These are phyloP conservation scores for Cassiopea andromeda DNA, from an alignment of 30 jellyfish, hydroid and myxozoan genomes.

Conservation along the genomic window DNA sequence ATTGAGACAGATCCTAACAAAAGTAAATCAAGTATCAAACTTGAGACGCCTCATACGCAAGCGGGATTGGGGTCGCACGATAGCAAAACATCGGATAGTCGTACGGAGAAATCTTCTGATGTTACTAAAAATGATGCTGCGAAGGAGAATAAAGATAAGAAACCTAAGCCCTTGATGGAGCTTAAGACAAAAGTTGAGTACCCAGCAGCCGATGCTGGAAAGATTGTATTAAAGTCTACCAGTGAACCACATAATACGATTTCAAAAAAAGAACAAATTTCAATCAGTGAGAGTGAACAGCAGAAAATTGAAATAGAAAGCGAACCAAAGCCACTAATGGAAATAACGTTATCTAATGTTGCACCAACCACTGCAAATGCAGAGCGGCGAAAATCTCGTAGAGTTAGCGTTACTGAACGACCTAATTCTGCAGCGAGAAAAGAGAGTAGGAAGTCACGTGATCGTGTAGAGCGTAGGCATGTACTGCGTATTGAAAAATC, in stretches of 20 bases:
- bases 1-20: not conserved
- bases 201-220: not conserved
- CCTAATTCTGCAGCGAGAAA: not conserved
- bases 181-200: not conserved
- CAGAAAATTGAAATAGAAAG: not conserved
- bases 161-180: conserved; percentile 40
- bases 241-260: not conserved
- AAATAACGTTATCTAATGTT: conserved; percentile 30
- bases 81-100: not conserved
- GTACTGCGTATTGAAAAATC: conserved; percentile 10
- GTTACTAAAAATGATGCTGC: not conserved
- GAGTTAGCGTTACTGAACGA: conserved; percentile 34
- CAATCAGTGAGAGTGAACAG: not conserved
- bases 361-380: not conserved
- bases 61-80: not conserved
- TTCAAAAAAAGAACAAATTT: not conserved
- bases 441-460: not conserved
- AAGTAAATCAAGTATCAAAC: not conserved
- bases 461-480: not conserved
- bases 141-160: not conserved
- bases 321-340: conserved; percentile 72
- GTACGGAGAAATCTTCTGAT: not conserved
- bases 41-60: not conserved
- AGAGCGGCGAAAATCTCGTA: conserved; percentile 26
- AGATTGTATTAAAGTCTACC: not conserved